Evolutionary conservation across 2,113 vertebrate species (phyloP).

Genomic region (Peromyscus californicus): DNA sequence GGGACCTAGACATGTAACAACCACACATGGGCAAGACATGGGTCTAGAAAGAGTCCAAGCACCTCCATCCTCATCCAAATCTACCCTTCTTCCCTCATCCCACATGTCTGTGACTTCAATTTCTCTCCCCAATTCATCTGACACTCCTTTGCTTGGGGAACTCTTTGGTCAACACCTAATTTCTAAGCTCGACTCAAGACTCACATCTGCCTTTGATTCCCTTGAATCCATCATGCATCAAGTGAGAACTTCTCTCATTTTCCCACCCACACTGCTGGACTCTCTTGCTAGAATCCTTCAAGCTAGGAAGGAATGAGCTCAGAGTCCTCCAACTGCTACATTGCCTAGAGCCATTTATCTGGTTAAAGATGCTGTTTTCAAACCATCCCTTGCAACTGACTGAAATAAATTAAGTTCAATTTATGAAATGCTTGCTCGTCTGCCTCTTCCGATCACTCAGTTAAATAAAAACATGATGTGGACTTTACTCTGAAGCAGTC

Average conservation of each 20-base stretch:
- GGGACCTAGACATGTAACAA: neutral
- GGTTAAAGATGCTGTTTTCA: constrained; percentile 1
- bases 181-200: neutral
- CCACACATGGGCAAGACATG: neutral
- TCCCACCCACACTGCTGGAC: neutral
- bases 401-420: neutral
- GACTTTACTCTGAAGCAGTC: neutral
- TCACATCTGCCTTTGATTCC: neutral
- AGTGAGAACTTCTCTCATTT: neutral
- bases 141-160: neutral
- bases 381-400: neutral
- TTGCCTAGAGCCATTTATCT: neutral
- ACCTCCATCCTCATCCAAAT: neutral
- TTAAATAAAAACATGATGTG: neutral
- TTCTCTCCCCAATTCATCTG: neutral
- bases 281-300: neutral
- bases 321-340: neutral
- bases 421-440: neutral
- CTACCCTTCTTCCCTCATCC: neutral
- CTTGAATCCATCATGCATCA: neutral
- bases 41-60: neutral
- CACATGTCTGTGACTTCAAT: neutral
- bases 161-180: neutral
- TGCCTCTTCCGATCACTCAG: neutral
- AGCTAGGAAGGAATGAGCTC: neutral